A percentile compares a stretch with the other conserved stretches of the same genome.
These are phyloP conservation scores for Drosophila hydei DNA, from an alignment of 1,140 invertebrate species.

Conservation along the genomic window DNA sequence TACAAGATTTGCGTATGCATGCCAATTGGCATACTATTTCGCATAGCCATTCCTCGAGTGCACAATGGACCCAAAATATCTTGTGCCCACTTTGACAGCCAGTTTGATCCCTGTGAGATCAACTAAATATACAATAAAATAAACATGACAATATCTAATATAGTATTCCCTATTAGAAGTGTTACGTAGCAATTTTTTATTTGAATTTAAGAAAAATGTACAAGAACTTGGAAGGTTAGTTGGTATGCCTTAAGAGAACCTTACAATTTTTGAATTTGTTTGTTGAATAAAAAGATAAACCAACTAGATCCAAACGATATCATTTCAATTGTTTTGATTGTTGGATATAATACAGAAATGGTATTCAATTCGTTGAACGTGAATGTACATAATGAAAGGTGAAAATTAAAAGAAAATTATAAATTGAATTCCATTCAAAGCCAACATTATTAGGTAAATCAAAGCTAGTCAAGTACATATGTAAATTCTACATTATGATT, in stretches of 20 bases:
- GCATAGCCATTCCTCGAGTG: constrained; percentile 87
- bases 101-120: constrained; percentile 88
- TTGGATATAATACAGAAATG: constrained; percentile 73
- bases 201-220: constrained; percentile 72
- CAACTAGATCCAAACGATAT: constrained; percentile 31
- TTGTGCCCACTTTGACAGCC: constrained; percentile 87
- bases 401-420: constrained; percentile 34
- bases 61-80: constrained; percentile 85
- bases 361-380: constrained; percentile 60
- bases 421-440: constrained; percentile 62
- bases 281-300: constrained; percentile 42
- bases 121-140: constrained; percentile 37
- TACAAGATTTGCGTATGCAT: constrained; percentile 95
- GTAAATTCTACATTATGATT: constrained; percentile 31
- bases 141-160: constrained; percentile 29
- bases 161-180: constrained; percentile 62
- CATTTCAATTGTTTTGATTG: constrained; percentile 49
- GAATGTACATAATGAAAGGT: constrained; percentile 57
- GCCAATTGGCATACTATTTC: constrained; percentile 92
- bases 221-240: constrained; percentile 50
- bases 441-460: constrained; percentile 48
- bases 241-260: constrained; percentile 37
- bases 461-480: constrained; percentile 44
- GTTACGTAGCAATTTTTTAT: constrained; percentile 57
- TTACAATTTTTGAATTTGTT: constrained; percentile 33